These are phyloP conservation scores for Actinia equina DNA, from an alignment of 64 coral and sea anemone species.

Conservation along the genomic window DNA sequence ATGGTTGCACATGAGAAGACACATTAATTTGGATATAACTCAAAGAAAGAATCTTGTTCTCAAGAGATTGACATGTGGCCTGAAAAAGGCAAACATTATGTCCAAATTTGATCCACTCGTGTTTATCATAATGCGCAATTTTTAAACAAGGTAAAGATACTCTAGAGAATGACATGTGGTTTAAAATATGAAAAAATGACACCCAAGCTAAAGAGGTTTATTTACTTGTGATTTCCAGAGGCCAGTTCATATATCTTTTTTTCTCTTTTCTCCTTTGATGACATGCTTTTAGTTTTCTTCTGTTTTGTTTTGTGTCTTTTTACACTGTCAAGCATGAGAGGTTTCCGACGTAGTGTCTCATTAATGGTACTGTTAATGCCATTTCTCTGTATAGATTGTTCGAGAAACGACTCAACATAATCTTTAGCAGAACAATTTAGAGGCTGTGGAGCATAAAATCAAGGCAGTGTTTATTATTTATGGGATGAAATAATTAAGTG, in stretches of 20 bases:
- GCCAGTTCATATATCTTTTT: slow-evolving; percentile 64
- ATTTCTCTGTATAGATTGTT: slow-evolving; percentile 26
- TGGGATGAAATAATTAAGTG: neutral
- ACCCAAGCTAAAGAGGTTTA: neutral
- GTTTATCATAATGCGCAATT: no score
- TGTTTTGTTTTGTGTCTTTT: slow-evolving; percentile 31
- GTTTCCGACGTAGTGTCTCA: slow-evolving; percentile 32
- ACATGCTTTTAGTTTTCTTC: slow-evolving; percentile 70
- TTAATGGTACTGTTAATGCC: slow-evolving; percentile 19
- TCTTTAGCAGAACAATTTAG: slow-evolving; percentile 59
- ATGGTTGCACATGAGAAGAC: no score
- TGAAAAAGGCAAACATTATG: neutral
- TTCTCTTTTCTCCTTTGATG: slow-evolving; percentile 58
- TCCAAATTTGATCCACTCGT: neutral
- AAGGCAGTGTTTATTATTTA: neutral
- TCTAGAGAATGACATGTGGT: no score
- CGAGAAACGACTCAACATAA: slow-evolving; percentile 63
- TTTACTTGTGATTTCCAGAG: slow-evolving; percentile 69
- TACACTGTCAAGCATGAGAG: slow-evolving; percentile 58
- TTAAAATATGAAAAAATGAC: neutral
- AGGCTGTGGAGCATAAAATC: slow-evolving; percentile 23
- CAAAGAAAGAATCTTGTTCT: no score
- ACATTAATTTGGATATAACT: no score
- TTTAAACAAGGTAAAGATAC: no score
- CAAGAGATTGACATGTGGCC: no score